phyloP scores from a whole-genome alignment of 2,797 vertebrate genomes.

The Girardinus metallicus region DNA sequence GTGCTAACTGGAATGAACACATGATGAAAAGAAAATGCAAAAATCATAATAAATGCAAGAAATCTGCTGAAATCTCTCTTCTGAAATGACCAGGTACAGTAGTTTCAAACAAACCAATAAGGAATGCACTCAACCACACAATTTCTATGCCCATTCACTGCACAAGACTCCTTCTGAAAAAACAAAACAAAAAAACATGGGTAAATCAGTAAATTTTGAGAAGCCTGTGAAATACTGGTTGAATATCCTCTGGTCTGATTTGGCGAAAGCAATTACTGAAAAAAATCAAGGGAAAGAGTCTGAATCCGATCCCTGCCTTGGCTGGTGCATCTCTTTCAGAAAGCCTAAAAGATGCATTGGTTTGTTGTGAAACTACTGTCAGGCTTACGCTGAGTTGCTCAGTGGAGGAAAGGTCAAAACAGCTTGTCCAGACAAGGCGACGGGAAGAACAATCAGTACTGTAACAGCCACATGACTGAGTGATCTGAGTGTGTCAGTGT shows the following conservation, averaged over 20 bases:
- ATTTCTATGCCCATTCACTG: neutral
- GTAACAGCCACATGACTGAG: constrained; percentile 21
- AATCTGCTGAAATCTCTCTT: neutral
- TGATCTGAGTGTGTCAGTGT: constrained; percentile 37
- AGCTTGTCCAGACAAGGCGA: constrained; percentile 22
- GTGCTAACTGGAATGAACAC: neutral
- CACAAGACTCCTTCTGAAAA: neutral
- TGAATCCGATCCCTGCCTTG: neutral
- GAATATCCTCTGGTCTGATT: neutral
- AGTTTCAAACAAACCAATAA: neutral
- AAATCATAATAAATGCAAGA: neutral
- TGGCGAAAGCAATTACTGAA: neutral
- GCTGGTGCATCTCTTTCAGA: neutral
- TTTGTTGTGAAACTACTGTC: neutral
- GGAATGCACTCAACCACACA: neutral
- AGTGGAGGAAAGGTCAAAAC: constrained; percentile 35
- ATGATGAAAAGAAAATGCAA: neutral
- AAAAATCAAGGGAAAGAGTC: too few relatives aligned
- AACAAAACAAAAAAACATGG: neutral
- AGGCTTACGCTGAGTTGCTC: constrained; percentile 11
- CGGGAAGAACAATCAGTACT: constrained; percentile 26
- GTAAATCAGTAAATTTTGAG: neutral
- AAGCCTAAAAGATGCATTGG: neutral
- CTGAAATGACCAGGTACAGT: neutral
- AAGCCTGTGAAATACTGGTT: neutral